These are phyloP conservation scores for Acanthiza pusilla DNA, from an alignment of 2,797 vertebrate genomes.

Conservation along the genomic window DNA sequence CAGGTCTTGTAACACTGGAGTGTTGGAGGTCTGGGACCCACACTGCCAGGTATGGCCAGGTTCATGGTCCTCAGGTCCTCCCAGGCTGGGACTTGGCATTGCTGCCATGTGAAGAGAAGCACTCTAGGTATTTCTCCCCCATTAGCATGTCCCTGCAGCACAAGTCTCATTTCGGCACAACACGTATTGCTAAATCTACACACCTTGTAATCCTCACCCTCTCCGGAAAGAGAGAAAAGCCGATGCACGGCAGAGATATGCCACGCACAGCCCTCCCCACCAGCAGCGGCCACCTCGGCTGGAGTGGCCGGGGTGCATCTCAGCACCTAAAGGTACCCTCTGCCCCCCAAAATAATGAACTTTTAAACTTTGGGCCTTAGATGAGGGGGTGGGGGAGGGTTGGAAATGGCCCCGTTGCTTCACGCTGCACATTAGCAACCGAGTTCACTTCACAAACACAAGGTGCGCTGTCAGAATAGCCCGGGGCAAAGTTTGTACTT, in stretches of 20 bases:
- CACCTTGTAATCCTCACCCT: background rate
- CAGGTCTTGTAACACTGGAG: background rate
- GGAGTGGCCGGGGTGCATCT: background rate
- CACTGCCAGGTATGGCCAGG: background rate
- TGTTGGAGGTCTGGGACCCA: background rate
- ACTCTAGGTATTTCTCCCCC: background rate
- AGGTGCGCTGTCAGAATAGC: conserved; percentile 76
- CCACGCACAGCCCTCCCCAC: accelerated
- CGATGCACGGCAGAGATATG: background rate
- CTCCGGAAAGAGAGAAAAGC: background rate
- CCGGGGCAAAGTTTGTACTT: conserved; percentile 82
- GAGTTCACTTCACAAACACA: conserved; percentile 75
- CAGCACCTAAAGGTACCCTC: background rate
- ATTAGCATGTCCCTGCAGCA: background rate
- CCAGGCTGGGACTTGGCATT: background rate
- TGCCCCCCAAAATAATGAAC: background rate
- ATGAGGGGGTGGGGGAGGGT: background rate
- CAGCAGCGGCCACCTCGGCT: background rate
- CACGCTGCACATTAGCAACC: conserved; percentile 34
- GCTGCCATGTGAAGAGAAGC: background rate
- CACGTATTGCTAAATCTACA: background rate
- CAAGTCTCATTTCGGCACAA: background rate
- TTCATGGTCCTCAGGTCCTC: background rate
- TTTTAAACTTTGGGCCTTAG: conserved; percentile 57
- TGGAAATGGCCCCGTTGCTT: conserved; percentile 54